These are phyloP conservation scores for Drosophila tripunctata DNA, from an alignment of 2,888 invertebrate species.

Conservation along the genomic window DNA sequence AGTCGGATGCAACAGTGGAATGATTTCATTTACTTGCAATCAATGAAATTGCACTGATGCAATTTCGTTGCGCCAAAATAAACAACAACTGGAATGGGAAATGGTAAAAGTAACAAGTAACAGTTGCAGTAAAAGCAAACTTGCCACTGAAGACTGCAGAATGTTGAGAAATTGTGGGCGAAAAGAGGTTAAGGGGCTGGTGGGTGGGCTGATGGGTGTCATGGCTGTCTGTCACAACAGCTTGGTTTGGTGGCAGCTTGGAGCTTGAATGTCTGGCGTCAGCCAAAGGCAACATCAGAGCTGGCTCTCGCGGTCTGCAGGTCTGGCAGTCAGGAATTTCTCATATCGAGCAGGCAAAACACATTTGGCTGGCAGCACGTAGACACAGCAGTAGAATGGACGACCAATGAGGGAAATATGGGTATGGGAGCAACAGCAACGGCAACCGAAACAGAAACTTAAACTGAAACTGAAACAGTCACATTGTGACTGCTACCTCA, in stretches of 20 bases:
- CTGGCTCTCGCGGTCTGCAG: slow-evolving; percentile 30
- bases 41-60: slow-evolving; percentile 80
- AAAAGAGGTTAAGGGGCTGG: neutral
- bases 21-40: slow-evolving; percentile 80
- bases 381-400: slow-evolving; percentile 22
- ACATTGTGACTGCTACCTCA: slow-evolving; percentile 25
- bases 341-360: slow-evolving; percentile 52
- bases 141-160: slow-evolving; percentile 12
- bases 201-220: neutral
- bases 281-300: slow-evolving; percentile 23
- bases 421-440: too few species aligned
- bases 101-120: slow-evolving; percentile 48
- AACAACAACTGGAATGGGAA: slow-evolving; percentile 52
- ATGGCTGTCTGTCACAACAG: slow-evolving; percentile 53
- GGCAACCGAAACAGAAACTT: neutral
- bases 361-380: slow-evolving; percentile 53
- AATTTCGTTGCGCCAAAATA: slow-evolving; percentile 68
- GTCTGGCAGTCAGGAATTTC: slow-evolving; percentile 52
- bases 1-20: slow-evolving; percentile 46
- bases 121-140: slow-evolving; percentile 54
- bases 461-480: slow-evolving; percentile 6
- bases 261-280: slow-evolving; percentile 44
- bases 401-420: neutral
- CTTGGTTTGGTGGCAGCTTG: slow-evolving; percentile 21
- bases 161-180: slow-evolving; percentile 15